A percentile compares a stretch with the other conserved stretches of the same genome.
Evolutionary conservation across 2,113 vertebrate genomes (phyloP).

Genomic region (Lucifuga dentata): DNA sequence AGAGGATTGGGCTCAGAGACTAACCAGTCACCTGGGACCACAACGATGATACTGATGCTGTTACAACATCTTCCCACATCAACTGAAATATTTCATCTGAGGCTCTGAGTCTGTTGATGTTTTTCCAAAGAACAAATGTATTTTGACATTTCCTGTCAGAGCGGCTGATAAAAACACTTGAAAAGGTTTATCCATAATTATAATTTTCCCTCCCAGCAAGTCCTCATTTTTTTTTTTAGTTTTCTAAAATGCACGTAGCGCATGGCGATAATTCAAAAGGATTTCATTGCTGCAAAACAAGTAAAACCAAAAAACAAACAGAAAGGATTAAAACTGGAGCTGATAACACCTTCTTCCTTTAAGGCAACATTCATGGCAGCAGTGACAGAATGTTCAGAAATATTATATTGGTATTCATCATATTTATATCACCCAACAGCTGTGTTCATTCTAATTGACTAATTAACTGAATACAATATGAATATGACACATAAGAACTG

Average conservation of each 20-base stretch:
- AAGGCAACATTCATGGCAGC: too few species aligned
- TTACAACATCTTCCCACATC: conserved; percentile 29
- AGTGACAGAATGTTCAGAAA: too few species aligned
- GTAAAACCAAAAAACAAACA: too few species aligned
- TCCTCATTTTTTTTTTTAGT: neutral
- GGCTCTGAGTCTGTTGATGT: neutral
- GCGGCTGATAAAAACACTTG: too few species aligned
- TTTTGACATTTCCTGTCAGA: too few species aligned
- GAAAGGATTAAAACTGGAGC: too few species aligned
- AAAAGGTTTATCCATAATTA: neutral
- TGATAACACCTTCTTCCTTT: too few species aligned
- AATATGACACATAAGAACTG: neutral
- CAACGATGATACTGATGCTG: conserved; percentile 2
- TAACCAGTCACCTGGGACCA: conserved; percentile 69
- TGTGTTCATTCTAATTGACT: neutral
- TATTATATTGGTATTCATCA: too few species aligned
- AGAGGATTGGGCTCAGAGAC: conserved; percentile 68
- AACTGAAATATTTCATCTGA: conserved; percentile 27
- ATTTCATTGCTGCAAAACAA: neutral
- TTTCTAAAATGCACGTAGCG: neutral
- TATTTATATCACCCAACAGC: too few species aligned
- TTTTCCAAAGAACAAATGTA: conserved; percentile 3
- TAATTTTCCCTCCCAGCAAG: neutral
- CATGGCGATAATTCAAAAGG: neutral
- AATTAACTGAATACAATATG: neutral